Percentiles rank a stretch among this genome's conserved stretches.
phyloP scores from a whole-genome alignment of 30 jellyfish, hydroid and myxozoan species.

The Hydractinia echinata region DNA sequence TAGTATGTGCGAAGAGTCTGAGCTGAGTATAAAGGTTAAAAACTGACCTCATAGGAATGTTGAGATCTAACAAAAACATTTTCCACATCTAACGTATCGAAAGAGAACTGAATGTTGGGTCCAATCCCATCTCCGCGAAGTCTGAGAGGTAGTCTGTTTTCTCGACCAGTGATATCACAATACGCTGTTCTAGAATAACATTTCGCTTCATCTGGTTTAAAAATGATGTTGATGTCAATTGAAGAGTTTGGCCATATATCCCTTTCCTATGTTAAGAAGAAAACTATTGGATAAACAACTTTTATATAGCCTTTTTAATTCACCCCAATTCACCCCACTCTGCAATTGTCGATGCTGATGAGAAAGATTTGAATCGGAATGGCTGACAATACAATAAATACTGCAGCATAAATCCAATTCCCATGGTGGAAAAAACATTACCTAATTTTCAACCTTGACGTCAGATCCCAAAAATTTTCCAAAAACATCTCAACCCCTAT shows the following conservation, averaged over 20 bases:
- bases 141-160: slow-evolving; percentile 78
- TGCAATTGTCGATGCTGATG: no score
- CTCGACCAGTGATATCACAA: slow-evolving; percentile 97
- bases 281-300: neutral
- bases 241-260: slow-evolving; percentile 97
- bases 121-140: slow-evolving; percentile 95
- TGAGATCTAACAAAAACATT: slow-evolving; percentile 75
- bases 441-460: no score
- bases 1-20: no score
- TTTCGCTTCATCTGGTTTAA: slow-evolving; percentile 89
- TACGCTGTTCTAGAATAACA: slow-evolving; percentile 69
- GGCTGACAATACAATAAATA: no score
- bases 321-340: no score
- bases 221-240: slow-evolving; percentile 68
- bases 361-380: no score
- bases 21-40: no score
- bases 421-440: no score
- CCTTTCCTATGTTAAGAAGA: slow-evolving; percentile 65
- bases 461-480: no score
- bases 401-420: no score
- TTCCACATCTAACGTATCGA: slow-evolving; percentile 82
- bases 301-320: neutral
- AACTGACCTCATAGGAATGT: slow-evolving; percentile 88
- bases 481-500: no score
- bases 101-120: slow-evolving; percentile 67